Conservation (phyloP, 1,140 invertebrate species). For the Scaptomyza montana region DNA sequence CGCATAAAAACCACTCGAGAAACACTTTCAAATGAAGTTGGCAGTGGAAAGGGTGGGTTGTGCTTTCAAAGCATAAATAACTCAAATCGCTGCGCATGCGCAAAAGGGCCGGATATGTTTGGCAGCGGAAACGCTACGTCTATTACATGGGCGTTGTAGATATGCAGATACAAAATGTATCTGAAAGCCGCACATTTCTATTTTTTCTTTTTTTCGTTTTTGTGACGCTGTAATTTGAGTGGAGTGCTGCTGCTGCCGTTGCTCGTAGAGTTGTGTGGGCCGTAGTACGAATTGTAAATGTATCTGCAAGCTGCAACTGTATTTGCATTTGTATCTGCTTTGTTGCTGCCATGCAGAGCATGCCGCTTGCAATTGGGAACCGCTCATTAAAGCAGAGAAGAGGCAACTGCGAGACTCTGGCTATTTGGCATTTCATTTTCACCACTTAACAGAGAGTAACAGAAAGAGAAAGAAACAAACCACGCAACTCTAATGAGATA, state of each 20-base stretch:
- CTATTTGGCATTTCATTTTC: background rate
- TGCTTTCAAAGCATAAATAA: slow-evolving; percentile 55
- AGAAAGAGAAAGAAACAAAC: no score
- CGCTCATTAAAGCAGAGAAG: slow-evolving; percentile 45
- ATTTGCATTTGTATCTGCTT: slow-evolving; percentile 44
- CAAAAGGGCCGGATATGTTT: slow-evolving; percentile 63
- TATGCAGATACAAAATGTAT: slow-evolving; percentile 53
- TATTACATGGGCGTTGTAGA: slow-evolving; percentile 53
- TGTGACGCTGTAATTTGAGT: slow-evolving; percentile 64
- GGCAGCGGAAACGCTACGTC: slow-evolving; percentile 67
- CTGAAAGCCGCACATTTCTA: slow-evolving; percentile 51
- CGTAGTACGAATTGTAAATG: slow-evolving; percentile 34
- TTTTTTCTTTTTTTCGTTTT: slow-evolving; percentile 10
- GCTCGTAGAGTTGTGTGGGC: slow-evolving; percentile 48
- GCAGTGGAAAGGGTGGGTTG: background rate
- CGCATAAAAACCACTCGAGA: slow-evolving; percentile 26
- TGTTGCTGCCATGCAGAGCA: slow-evolving; percentile 50
- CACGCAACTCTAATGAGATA: slow-evolving; percentile 70
- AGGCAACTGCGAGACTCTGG: background rate
- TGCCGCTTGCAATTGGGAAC: background rate
- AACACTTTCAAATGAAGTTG: background rate
- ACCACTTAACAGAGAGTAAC: no score
- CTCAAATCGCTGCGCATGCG: slow-evolving; percentile 60
- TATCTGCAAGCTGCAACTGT: slow-evolving; percentile 33
- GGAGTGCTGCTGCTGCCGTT: background rate